Percentiles rank a stretch among this genome's conserved stretches.
These are phyloP conservation scores for Aspidapion aeneum DNA, from an alignment of 2,888 invertebrate genomes.

Conservation along the genomic window DNA sequence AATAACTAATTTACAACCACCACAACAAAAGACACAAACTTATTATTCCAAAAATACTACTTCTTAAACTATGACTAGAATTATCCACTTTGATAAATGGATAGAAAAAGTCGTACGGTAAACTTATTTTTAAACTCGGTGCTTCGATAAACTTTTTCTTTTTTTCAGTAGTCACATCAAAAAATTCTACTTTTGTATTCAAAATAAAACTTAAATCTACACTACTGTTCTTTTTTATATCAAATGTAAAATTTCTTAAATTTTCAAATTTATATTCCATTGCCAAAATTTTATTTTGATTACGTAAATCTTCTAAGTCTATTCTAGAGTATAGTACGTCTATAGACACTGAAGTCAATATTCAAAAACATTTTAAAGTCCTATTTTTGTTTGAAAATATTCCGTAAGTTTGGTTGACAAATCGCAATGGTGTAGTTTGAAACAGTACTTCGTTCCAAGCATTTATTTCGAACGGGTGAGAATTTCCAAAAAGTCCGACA, in stretches of 20 bases:
- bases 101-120: conserved; percentile 63
- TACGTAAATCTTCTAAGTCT: conserved; percentile 35
- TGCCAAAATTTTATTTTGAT: conserved; percentile 44
- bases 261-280: conserved; percentile 28
- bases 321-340: conserved; percentile 50
- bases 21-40: too few species aligned
- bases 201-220: conserved; percentile 28
- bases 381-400: conserved; percentile 39
- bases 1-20: too few species aligned
- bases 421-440: conserved; percentile 37
- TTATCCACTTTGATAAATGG: conserved; percentile 49
- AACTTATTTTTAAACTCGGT: conserved; percentile 53
- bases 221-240: too few species aligned
- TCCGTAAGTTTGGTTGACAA: conserved; percentile 36
- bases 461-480: conserved; percentile 42
- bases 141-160: conserved; percentile 50
- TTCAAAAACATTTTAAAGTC: conserved; percentile 41
- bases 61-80: too few species aligned
- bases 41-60: too few species aligned
- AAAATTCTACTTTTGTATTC: conserved; percentile 39
- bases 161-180: conserved; percentile 51
- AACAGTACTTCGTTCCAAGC: conserved; percentile 52
- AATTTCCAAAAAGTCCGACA: conserved; percentile 52
- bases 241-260: conserved; percentile 16
- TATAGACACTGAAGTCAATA: conserved; percentile 43